These are phyloP conservation scores for Lypha dubia DNA, from an alignment of 2,888 invertebrate species.

Conservation along the genomic window DNA sequence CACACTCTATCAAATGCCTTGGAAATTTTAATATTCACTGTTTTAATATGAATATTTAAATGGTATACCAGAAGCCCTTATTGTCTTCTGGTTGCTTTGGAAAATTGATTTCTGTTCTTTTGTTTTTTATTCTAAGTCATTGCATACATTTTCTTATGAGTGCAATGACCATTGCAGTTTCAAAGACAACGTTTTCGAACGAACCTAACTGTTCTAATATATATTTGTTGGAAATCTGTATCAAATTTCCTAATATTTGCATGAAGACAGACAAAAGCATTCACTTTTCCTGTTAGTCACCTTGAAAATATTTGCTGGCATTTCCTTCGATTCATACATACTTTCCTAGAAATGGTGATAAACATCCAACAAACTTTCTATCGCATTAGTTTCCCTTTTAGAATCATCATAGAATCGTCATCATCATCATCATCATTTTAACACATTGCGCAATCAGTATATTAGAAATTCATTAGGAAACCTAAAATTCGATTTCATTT, in stretches of 20 bases:
- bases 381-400: conserved; percentile 13
- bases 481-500: conserved; percentile 25
- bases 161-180: conserved; percentile 1
- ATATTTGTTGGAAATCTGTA: neutral
- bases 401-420: conserved; percentile 6
- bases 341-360: neutral
- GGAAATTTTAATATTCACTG: too few species aligned
- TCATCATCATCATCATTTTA: conserved; percentile 30
- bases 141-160: neutral
- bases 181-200: neutral
- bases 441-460: conserved; percentile 64
- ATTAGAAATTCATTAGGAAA: conserved; percentile 42
- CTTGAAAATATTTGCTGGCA: conserved; percentile 6
- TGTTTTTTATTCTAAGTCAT: neutral
- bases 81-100: too few species aligned
- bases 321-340: conserved; percentile 32
- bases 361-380: conserved; percentile 2
- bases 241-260: conserved; percentile 13
- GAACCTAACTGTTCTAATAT: conserved; percentile 37
- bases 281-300: conserved; percentile 26
- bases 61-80: too few species aligned
- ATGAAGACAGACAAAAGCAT: neutral
- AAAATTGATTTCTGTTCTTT: too few species aligned
- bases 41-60: too few species aligned
- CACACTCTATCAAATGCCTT: too few species aligned